Base-by-base conservation (phyloP, 2,888 invertebrate species). In the Idaea aversata region DNA sequence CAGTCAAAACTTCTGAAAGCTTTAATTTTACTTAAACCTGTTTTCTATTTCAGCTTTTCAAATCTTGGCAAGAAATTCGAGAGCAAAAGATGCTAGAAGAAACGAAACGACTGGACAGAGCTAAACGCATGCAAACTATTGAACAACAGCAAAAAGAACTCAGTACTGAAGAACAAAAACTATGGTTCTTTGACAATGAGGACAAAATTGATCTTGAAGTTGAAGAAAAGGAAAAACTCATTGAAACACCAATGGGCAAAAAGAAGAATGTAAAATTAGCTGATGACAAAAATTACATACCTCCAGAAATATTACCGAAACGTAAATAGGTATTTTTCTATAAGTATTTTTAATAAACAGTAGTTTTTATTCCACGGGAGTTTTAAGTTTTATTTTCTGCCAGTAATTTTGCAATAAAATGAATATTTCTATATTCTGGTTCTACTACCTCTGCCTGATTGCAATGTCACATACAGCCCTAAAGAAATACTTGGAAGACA, bases 101-200 rank as follows among this genome's bases (percentile, higher is more conserved):
- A 87, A 80, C 94, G 47, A 80, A 91, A 72, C 88, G 94, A 65
- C 77, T 95, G 47, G 93, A 95, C 67, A 92, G 96, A 75, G 93
- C 95, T 57, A 87, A 84, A 61, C 85, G 94, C 5, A 78, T 91
- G 61, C 83, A 88, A 68, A 74, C 84, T 7, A 86, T 94, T 70
- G 77, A 86, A 74, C 83, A 93, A 61, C 93, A 95, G 67, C 94
- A 95, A 78, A 86, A 93, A 63, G 87, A 93, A 60, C 83, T 97
- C 69, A 75, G 90, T 66, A 87, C 93, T 34, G 79, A 87, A 61
- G 94, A 94, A 78, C 97, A 97, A 79, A 93, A 94, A 72, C 81
- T 96, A 63, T 96, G 96, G 96, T 97, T 96, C 94, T 97, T 97
- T 88, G 96, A 97, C 68, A 96, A 96, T 79, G 95, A 96, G 82